A percentile compares a stretch with the other conserved stretches of the same genome.
Evolutionary conservation across 2,888 invertebrate species (phyloP).

Genomic region (Drosophila niveifrons): DNA sequence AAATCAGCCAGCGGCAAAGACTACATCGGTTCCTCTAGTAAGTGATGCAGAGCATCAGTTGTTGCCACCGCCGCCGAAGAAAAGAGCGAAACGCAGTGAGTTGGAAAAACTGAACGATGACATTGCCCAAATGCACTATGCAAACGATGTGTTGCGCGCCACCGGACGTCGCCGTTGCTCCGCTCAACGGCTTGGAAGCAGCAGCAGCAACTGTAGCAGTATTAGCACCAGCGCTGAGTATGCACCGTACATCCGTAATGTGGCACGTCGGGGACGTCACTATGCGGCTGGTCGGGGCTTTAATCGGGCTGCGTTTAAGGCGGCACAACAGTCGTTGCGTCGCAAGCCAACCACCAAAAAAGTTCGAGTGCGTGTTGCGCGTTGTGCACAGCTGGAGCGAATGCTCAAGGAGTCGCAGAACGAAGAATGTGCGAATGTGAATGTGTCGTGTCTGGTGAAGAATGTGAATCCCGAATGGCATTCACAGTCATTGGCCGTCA

Average conservation of each 20-base stretch:
- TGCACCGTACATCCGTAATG: conserved; percentile 33
- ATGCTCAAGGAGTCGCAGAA: neutral
- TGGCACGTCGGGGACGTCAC: conserved; percentile 54
- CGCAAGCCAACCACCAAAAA: neutral
- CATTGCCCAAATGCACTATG: conserved; percentile 88
- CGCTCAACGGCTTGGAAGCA: conserved; percentile 55
- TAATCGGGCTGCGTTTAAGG: conserved; percentile 23
- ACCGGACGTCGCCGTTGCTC: conserved; percentile 85
- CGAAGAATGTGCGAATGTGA: neutral
- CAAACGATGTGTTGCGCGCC: conserved; percentile 87
- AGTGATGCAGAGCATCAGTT: neutral
- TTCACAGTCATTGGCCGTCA: conserved; percentile 64
- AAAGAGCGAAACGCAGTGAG: conserved; percentile 86
- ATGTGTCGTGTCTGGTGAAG: neutral
- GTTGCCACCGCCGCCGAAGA: conserved; percentile 78
- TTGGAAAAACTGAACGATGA: conserved; percentile 88
- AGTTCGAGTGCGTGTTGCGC: conserved; percentile 9
- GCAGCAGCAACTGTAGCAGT: conserved; percentile 70
- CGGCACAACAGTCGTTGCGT: neutral
- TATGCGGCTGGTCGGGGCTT: neutral
- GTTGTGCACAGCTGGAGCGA: neutral
- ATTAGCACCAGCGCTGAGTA: neutral
- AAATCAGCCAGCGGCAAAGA: neutral
- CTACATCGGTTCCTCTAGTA: neutral
- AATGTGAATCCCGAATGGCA: conserved; percentile 81